Evolutionary conservation across 23 tunicate species (phyloP).

Genomic region (Diplosoma virens): DNA sequence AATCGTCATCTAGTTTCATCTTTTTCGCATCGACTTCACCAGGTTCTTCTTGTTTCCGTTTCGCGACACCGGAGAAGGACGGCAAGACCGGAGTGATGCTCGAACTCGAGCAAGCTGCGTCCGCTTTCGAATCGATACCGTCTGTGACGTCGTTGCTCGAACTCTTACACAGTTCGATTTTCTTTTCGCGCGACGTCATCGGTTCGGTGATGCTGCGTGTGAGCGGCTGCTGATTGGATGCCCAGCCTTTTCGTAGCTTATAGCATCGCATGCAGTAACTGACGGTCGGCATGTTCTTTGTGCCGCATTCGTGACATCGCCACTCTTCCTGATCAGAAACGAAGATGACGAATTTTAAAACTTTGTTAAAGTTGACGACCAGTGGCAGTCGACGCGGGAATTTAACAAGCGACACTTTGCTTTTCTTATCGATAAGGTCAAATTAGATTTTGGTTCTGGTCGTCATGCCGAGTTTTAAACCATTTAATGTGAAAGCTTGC

Average conservation of each 20-base stretch:
- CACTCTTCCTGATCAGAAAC: conserved; percentile 56
- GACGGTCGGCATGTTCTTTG: conserved; percentile 62
- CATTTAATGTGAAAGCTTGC: too few relatives aligned
- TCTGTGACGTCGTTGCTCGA: conserved; percentile 26
- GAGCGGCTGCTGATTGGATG: neutral
- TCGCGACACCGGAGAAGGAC: neutral
- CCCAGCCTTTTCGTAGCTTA: conserved; percentile 74
- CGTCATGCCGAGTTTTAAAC: too few relatives aligned
- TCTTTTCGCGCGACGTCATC: neutral
- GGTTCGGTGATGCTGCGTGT: conserved; percentile 38
- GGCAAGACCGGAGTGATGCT: conserved; percentile 22
- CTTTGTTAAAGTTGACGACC: too few relatives aligned
- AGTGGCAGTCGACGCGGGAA: too few relatives aligned
- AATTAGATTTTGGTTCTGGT: too few relatives aligned
- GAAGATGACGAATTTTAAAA: too few relatives aligned
- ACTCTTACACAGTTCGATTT: neutral
- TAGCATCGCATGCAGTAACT: conserved; percentile 78
- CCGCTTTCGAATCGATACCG: neutral
- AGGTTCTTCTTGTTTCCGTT: neutral
- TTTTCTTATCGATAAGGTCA: too few relatives aligned
- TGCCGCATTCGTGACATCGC: conserved; percentile 59
- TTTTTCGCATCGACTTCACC: neutral
- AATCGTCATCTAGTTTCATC: conserved; percentile 14
- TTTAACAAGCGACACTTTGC: too few relatives aligned
- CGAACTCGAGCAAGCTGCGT: neutral